Evolutionary conservation across 2,797 vertebrate species (phyloP).

Genomic region (Lycodopsis pacificus): DNA sequence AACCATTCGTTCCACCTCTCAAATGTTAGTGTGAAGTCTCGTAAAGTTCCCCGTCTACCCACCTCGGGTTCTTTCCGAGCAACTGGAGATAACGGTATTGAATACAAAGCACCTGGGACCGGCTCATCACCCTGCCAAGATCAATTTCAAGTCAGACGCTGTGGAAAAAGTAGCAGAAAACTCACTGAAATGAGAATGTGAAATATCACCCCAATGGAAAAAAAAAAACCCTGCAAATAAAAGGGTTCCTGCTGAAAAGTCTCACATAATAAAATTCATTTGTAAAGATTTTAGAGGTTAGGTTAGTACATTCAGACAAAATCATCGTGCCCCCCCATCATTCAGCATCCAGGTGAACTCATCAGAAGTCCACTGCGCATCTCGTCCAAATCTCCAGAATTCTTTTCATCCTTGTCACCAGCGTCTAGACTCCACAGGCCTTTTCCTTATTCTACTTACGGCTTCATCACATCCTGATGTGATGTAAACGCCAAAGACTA

Average conservation of each 20-base stretch:
- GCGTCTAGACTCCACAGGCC: too few relatives aligned
- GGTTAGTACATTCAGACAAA: background rate
- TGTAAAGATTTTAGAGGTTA: background rate
- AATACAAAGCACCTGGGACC: slow-evolving; percentile 55
- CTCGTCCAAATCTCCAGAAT: too few relatives aligned
- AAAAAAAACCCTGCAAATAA: slow-evolving; percentile 34
- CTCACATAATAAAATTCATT: background rate
- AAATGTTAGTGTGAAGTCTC: slow-evolving; percentile 45
- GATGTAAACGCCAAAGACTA: too few relatives aligned
- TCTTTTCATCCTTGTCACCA: too few relatives aligned
- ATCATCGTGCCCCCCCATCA: too few relatives aligned
- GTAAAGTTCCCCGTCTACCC: slow-evolving; percentile 41
- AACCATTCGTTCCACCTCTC: slow-evolving; percentile 35
- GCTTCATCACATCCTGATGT: too few relatives aligned
- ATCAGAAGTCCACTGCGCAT: too few relatives aligned
- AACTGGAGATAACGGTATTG: slow-evolving; percentile 61
- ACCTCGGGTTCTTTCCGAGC: slow-evolving; percentile 46
- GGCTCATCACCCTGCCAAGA: slow-evolving; percentile 43
- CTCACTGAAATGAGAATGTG: slow-evolving; percentile 39
- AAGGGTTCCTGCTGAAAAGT: slow-evolving; percentile 11
- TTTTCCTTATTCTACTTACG: too few relatives aligned
- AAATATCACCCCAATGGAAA: slow-evolving; percentile 19
- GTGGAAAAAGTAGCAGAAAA: slow-evolving; percentile 39
- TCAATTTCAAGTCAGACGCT: slow-evolving; percentile 53
- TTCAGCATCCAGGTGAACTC: too few relatives aligned